Evolutionary conservation across 2,113 vertebrate genomes (phyloP).

Genomic region (Takifugu bimaculatus): DNA sequence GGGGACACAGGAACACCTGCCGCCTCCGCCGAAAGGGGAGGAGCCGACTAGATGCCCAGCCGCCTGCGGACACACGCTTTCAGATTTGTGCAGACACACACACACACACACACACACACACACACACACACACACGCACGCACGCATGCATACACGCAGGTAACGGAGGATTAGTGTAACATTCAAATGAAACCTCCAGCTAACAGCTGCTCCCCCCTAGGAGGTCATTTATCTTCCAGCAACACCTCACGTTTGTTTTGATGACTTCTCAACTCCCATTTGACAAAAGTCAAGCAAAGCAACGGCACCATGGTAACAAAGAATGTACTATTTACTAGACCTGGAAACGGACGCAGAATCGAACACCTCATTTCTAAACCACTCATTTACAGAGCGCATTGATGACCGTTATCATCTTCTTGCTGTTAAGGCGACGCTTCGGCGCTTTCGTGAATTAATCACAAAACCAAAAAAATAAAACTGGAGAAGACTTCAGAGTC

Average conservation of each 20-base stretch:
- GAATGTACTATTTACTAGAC: too few species aligned
- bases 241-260: slow-evolving; percentile 27
- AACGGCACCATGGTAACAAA: too few species aligned
- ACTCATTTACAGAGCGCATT: too few species aligned
- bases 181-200: slow-evolving; percentile 58
- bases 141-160: slow-evolving; percentile 1
- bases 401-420: too few species aligned
- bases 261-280: slow-evolving; percentile 11
- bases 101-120: slow-evolving; percentile 22
- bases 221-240: slow-evolving; percentile 43
- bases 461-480: too few species aligned
- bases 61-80: slow-evolving; percentile 52
- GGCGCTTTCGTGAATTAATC: too few species aligned
- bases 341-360: too few species aligned
- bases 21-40: slow-evolving; percentile 67
- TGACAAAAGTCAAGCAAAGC: background rate
- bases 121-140: slow-evolving; percentile 1
- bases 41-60: slow-evolving; percentile 35
- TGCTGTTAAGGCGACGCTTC: too few species aligned
- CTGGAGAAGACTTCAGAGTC: too few species aligned
- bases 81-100: slow-evolving; percentile 26
- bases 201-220: slow-evolving; percentile 61
- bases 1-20: slow-evolving; percentile 77
- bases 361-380: too few species aligned
- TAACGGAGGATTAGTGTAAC: slow-evolving; percentile 50